A percentile compares a stretch with the other conserved stretches of the same genome.
Evolutionary conservation across 1,140 invertebrate genomes (phyloP).

Genomic region (Sipha flava): DNA sequence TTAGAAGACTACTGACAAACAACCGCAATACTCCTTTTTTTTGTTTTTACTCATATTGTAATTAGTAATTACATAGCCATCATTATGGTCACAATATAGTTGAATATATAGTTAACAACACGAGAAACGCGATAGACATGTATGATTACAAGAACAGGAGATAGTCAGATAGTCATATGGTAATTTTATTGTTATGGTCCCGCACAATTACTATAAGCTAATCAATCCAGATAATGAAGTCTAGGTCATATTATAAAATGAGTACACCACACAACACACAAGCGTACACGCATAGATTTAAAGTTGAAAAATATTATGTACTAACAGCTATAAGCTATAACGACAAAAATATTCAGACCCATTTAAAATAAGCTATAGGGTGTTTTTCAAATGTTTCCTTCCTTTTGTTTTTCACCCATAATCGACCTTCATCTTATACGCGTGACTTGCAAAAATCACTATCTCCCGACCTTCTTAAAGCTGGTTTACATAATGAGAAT

Average conservation of each 20-base stretch:
- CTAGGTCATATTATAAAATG: neutral
- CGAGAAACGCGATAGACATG: neutral
- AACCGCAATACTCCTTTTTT: neutral
- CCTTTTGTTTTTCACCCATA: neutral
- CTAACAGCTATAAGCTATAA: no score
- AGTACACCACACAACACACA: no score
- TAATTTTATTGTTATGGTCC: neutral
- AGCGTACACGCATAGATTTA: no score
- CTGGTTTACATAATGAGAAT: neutral
- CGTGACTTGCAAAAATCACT: conserved; percentile 3
- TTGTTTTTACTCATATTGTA: neutral
- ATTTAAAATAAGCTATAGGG: neutral
- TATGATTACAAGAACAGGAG: neutral
- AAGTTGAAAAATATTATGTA: neutral
- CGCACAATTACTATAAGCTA: neutral
- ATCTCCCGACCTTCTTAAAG: conserved; percentile 26
- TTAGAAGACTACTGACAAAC: neutral
- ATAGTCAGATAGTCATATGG: neutral
- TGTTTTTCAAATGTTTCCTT: conserved; percentile 3
- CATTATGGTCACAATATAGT: neutral
- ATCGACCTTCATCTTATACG: conserved; percentile 7
- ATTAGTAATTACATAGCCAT: neutral
- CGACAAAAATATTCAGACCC: neutral
- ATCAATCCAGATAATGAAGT: neutral
- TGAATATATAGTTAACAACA: neutral